Conservation (phyloP, 2,113 vertebrate species). For the Gorilla gorilla region DNA sequence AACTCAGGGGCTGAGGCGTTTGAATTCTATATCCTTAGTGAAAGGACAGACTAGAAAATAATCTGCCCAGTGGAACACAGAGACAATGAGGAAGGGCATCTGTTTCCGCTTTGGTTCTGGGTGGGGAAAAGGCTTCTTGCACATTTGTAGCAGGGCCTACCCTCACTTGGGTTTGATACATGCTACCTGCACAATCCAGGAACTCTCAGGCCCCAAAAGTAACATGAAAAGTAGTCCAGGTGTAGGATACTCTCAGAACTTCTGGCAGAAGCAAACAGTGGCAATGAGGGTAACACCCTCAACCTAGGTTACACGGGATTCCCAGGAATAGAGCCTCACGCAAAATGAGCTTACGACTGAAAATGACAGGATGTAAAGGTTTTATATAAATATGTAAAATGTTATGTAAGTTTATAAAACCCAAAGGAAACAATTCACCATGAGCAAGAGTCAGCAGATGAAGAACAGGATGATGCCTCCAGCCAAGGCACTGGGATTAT, state of each 20-base stretch:
- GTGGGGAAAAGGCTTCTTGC: not conserved
- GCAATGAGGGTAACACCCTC: not conserved
- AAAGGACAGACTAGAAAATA: not conserved
- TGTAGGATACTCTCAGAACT: not conserved
- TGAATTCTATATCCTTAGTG: not conserved
- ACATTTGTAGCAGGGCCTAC: accelerated
- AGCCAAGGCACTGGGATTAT: not conserved
- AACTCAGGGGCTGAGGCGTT: not conserved
- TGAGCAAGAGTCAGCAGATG: not conserved
- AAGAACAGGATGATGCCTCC: not conserved
- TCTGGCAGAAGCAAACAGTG: not conserved
- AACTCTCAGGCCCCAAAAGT: not conserved
- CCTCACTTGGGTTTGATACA: not conserved
- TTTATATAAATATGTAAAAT: not conserved
- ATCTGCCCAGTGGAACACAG: not conserved
- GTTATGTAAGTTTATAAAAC: not conserved
- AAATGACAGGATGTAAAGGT: not conserved
- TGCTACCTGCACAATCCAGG: not conserved
- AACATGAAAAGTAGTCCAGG: not conserved
- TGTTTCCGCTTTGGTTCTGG: not conserved
- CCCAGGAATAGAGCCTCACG: not conserved
- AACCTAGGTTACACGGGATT: not conserved
- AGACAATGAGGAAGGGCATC: not conserved
- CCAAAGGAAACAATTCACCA: not conserved
- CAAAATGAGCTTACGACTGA: not conserved